These are phyloP conservation scores for Zapus hudsonius DNA, from an alignment of 2,113 vertebrate species.

Conservation along the genomic window DNA sequence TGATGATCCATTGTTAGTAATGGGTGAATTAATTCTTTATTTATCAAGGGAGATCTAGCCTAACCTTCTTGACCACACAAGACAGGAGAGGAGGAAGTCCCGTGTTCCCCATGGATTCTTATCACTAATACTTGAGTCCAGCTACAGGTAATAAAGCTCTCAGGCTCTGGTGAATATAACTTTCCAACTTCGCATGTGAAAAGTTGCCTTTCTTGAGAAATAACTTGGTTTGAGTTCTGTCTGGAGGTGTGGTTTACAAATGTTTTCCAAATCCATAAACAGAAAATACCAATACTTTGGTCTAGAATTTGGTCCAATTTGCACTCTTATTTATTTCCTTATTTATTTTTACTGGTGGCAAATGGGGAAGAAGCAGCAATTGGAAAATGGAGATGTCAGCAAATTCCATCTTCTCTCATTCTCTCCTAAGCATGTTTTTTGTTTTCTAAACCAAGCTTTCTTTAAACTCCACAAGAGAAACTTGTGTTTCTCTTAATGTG, in stretches of 20 bases:
- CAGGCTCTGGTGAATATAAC: constrained; percentile 27
- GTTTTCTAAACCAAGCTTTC: constrained; percentile 1
- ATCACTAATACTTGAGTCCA: constrained; percentile 55
- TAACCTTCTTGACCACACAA: constrained; percentile 16
- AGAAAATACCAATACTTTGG: constrained; percentile 8
- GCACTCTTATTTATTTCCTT: not conserved
- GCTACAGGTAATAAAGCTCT: not conserved
- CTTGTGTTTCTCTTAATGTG: not conserved
- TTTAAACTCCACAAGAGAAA: constrained; percentile 31
- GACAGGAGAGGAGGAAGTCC: constrained; percentile 28
- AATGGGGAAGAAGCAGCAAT: constrained; percentile 19
- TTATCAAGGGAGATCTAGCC: not conserved
- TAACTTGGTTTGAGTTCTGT: constrained; percentile 48
- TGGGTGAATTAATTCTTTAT: not conserved
- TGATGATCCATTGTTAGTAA: not conserved
- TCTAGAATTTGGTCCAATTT: not conserved
- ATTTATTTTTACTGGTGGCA: constrained; percentile 21
- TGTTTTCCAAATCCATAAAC: not conserved
- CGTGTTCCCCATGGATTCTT: not conserved
- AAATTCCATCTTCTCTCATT: not conserved
- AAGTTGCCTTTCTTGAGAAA: constrained; percentile 51
- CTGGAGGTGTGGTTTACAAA: constrained; percentile 8
- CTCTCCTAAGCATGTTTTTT: not conserved
- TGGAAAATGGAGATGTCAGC: not conserved
- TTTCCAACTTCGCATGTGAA: constrained; percentile 45